These are phyloP conservation scores for Meda fulgida DNA, from an alignment of 2,797 vertebrate genomes.

Conservation along the genomic window DNA sequence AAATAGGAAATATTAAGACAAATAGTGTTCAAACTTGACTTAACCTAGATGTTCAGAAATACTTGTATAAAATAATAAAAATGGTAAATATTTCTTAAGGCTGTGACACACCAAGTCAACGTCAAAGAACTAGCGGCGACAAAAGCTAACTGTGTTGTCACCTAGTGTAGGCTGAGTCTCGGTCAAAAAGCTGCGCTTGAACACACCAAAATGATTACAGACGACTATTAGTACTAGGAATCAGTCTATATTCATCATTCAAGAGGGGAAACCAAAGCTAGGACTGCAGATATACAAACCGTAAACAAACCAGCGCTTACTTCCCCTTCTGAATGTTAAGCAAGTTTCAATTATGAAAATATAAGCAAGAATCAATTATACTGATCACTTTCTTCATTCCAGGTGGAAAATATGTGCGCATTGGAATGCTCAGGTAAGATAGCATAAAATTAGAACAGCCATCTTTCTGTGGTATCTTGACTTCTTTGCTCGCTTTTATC, in stretches of 20 bases:
- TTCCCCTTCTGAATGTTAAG: background rate
- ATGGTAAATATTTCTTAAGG: background rate
- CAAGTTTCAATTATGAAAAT: background rate
- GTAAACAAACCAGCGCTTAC: background rate
- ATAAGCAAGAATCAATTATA: background rate
- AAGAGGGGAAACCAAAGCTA: background rate
- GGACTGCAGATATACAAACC: background rate
- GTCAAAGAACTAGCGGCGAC: too few relatives aligned
- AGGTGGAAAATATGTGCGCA: background rate
- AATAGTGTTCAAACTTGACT: background rate
- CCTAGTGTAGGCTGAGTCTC: too few relatives aligned
- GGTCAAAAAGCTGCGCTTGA: too few relatives aligned
- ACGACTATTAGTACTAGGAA: background rate
- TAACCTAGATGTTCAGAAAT: background rate
- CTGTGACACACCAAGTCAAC: background rate
- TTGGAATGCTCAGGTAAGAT: background rate
- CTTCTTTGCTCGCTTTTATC: background rate
- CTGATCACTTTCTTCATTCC: background rate
- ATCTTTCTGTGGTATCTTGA: background rate
- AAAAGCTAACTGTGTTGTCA: too few relatives aligned
- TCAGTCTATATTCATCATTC: background rate
- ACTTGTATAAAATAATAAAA: background rate
- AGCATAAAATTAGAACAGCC: background rate
- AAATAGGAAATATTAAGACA: background rate
- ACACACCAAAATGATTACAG: too few relatives aligned